These are phyloP conservation scores for Sinosuthora webbiana DNA, from an alignment of 2,113 vertebrate genomes.

Conservation along the genomic window DNA sequence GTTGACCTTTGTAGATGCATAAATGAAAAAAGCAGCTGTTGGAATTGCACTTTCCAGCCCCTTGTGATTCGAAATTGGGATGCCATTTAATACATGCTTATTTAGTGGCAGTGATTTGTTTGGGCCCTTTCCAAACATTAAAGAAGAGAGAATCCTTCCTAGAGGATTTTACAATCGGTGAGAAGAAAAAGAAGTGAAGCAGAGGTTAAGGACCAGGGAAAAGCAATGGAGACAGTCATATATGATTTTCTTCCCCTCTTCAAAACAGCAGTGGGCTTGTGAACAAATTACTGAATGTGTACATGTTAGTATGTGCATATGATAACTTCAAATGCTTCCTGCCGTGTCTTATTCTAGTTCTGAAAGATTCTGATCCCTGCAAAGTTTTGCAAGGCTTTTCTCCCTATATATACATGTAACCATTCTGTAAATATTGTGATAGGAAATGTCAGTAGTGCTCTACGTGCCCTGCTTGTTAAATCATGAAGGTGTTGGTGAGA, in stretches of 20 bases:
- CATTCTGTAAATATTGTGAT: background rate
- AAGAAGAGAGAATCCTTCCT: background rate
- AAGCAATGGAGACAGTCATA: background rate
- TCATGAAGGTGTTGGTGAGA: background rate
- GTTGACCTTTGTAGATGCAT: conserved; percentile 45
- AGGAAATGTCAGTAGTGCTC: background rate
- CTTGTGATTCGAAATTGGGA: background rate
- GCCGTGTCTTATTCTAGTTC: background rate
- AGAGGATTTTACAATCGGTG: background rate
- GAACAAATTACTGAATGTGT: background rate
- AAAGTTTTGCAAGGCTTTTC: background rate
- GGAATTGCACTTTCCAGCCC: conserved; percentile 32
- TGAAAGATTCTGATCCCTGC: background rate
- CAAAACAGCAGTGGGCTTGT: background rate
- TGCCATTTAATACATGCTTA: conserved; percentile 38
- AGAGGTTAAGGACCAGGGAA: background rate
- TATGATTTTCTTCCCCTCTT: background rate
- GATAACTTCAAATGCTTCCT: background rate
- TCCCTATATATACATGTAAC: background rate
- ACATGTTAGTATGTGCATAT: background rate
- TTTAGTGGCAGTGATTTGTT: conserved; percentile 19
- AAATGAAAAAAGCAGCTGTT: conserved; percentile 53
- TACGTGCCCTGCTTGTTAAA: background rate
- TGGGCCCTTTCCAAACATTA: conserved; percentile 11
- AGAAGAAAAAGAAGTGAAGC: background rate